Base-by-base conservation (phyloP, 2,797 vertebrate genomes). In the Eremophila alpestris region DNA sequence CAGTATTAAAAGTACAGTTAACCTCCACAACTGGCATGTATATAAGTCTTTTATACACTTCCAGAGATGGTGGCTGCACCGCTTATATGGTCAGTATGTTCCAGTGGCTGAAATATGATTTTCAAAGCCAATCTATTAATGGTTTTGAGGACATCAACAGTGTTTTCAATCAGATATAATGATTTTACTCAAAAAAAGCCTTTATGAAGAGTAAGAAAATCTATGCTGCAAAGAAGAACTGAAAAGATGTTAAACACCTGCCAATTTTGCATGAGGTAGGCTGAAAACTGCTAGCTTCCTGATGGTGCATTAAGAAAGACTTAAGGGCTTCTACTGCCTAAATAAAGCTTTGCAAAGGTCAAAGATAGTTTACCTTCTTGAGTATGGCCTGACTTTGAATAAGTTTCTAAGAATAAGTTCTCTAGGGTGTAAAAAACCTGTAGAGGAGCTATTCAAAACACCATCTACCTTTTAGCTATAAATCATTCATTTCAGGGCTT, bases 1-100 rank as follows among this genome's bases (percentile, higher is more conserved):
- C 32, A 43, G 1, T 59, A 65, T 58, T 73, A 26, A 49, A 79
- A 91, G 18, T 10, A 60, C 10, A 40, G 15, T 49, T 59, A n/a
- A 81, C 7, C 15, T 58, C 14, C 17, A 9, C 38, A 54, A 38
- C 1, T 4, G 1, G 5, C 8, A n/a, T 2, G 1, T 21, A 24
- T 70, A n/a, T 11, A 16, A 3, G 2, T 34, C 2, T 49, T 64
- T 49, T 49, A 54, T 77, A 54, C 5, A 26, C 11, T 21, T 54
- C 8, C 26, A 70, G 27, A 48, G 11, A 29, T 11, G 8, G 14
- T 18, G 16, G 24, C 21, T 46, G 14, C 24, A 41, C 8, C 30
- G 18, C 6, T 21, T 30, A 6, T 8, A 13, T 34, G 3, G 34
- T 9, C 6, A 40, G 5, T 20, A n/a, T 21, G 6, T 82, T 84